Evolutionary conservation across 2,113 vertebrate genomes (phyloP), one percentile per base, ranked within the genome.

Genomic region (Lagopus leucura): DNA sequence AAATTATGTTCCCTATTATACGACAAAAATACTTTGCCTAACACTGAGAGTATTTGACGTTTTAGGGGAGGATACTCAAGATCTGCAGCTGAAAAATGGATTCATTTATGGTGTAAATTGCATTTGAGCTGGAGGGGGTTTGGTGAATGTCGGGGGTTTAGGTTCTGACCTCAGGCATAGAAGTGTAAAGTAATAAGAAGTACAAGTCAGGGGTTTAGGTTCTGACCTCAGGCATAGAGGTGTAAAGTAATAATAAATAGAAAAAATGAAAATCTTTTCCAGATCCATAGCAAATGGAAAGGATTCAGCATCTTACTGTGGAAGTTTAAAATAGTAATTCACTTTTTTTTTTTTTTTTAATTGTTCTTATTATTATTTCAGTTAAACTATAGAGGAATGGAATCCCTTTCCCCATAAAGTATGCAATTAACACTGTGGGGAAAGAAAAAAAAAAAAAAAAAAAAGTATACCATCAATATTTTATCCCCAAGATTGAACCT

Each of bases 1-100:
- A 98, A 98, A 97, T 98, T 94, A 94, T 88, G 50, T 66, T 96
- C 82, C 83, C 93, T 84, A 81, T 96, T 96, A 69, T 87, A 86
- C 77, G 92, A 61, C 42, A 83, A 95, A 54, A 94, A 96, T 94
- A 93, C 22, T 50, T 79, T 94, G 86, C 80, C 43, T 76, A 91
- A 83, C 69, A 63, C 72, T 81, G 72, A 67, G 30, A 48, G 32
- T 96, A 95, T 88, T 93, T 91, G 61, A 71, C 20, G 52, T 86
- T 84, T 92, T 83, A 67, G n/a, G 48, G 69, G 83, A 93, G 76
- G 72, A 89, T 12, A 75, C 16, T 91, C 72, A 82, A 92, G 36
- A 63, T 94, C 84, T 77, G 79, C 94, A 64, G 21, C 43, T 91
- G 85, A 82, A 80, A 92, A 93, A 87, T 45, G 1, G 89, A 90